These are phyloP conservation scores for Hydrotaea diabolus DNA, from an alignment of 2,888 invertebrate species.

Conservation along the genomic window DNA sequence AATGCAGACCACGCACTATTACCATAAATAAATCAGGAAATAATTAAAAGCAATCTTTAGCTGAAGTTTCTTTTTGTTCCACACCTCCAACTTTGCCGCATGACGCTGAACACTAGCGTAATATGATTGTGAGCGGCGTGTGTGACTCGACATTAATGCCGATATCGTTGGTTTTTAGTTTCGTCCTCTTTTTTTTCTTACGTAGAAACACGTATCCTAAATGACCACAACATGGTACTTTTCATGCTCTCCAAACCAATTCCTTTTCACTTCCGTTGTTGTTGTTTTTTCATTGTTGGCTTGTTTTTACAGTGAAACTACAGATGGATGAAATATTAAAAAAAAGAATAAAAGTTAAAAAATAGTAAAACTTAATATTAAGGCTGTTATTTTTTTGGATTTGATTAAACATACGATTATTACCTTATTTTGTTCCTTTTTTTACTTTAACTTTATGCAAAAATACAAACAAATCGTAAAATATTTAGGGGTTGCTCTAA, in stretches of 20 bases:
- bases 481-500: no score
- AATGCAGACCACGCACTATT: constrained; percentile 66
- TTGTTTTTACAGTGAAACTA: not conserved
- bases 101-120: not conserved
- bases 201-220: constrained; percentile 58
- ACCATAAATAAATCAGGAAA: constrained; percentile 68
- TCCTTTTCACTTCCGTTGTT: constrained; percentile 51
- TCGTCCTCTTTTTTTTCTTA: not conserved
- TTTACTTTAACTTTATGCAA: no score
- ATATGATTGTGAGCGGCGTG: constrained; percentile 9
- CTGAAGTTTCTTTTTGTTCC: constrained; percentile 32
- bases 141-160: constrained; percentile 44
- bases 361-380: no score
- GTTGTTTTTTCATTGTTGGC: not conserved
- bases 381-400: no score
- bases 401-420: no score
- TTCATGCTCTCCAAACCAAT: constrained; percentile 41
- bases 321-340: constrained; percentile 6
- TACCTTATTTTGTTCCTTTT: no score
- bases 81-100: not conserved
- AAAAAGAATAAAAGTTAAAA: not conserved
- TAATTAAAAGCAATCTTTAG: constrained; percentile 66
- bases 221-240: constrained; percentile 61
- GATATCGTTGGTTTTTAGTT: constrained; percentile 38
- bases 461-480: no score